Conservation (phyloP, 2,797 vertebrate species). For the Merluccius polli region DNA sequence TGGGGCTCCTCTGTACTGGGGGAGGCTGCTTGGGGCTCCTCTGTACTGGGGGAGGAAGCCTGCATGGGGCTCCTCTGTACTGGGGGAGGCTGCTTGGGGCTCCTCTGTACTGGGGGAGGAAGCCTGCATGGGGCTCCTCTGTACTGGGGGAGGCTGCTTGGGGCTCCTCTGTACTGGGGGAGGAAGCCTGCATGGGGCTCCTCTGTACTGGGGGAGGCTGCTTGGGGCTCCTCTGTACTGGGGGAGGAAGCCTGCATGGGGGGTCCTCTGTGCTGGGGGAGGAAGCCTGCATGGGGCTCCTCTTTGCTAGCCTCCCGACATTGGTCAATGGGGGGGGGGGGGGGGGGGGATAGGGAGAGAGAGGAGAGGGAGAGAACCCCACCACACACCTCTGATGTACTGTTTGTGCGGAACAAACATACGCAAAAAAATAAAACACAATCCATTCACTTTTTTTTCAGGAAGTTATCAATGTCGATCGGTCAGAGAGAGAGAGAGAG, state of each 20-base stretch:
- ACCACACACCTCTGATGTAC: conserved; percentile 7
- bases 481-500: conserved; percentile 71
- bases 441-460: conserved; percentile 74
- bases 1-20: too few species aligned
- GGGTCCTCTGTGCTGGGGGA: background rate
- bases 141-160: too few species aligned
- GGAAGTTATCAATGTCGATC: conserved; percentile 85
- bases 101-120: too few species aligned
- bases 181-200: too few species aligned
- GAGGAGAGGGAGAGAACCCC: conserved; percentile 36
- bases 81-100: conserved; percentile 2
- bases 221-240: conserved; percentile 8
- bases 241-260: too few species aligned
- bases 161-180: background rate
- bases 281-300: too few species aligned
- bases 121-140: too few species aligned
- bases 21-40: too few species aligned
- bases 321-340: background rate
- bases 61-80: too few species aligned
- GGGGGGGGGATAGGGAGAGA: too few species aligned
- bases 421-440: conserved; percentile 67
- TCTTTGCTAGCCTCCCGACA: background rate
- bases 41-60: background rate
- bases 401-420: background rate
- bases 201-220: too few species aligned